Conservation (phyloP, 2,888 invertebrate species). For the Eristalis pertinax region DNA sequence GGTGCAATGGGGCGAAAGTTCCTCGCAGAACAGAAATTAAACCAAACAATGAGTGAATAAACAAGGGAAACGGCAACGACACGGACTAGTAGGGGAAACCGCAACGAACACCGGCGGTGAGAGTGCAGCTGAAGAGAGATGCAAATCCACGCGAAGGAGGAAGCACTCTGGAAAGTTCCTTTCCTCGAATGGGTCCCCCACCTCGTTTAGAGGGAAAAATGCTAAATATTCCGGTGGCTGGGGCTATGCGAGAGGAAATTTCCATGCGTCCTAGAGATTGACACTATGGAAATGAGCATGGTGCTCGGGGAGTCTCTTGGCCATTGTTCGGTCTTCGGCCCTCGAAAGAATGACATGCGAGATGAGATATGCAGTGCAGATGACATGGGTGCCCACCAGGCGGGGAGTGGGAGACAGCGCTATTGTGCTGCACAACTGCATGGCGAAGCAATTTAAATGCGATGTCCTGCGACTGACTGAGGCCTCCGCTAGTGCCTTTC, state of each 20-base stretch:
- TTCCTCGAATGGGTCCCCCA: background rate
- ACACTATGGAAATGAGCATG: background rate
- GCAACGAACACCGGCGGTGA: constrained; percentile 8
- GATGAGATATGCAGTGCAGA: background rate
- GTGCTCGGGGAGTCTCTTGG: background rate
- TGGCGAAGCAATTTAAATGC: background rate
- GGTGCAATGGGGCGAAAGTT: constrained; percentile 67
- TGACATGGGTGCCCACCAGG: background rate
- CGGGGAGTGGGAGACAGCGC: background rate
- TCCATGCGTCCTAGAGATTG: background rate
- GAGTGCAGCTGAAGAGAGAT: background rate
- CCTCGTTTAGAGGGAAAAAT: background rate
- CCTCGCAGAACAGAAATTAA: constrained; percentile 32
- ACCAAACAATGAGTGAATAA: constrained; percentile 13
- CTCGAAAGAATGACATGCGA: background rate
- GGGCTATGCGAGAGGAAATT: background rate
- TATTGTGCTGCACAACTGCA: background rate
- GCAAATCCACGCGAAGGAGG: background rate
- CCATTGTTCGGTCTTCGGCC: background rate
- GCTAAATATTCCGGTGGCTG: background rate
- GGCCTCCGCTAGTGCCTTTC: no score
- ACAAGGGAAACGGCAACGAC: background rate
- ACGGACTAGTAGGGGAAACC: constrained; percentile 1
- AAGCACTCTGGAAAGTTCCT: background rate
- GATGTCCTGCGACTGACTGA: background rate